A percentile compares a stretch with the other conserved stretches of the same genome.
These are phyloP conservation scores for Drosophila mayri DNA, from an alignment of 1,140 invertebrate species.

Conservation along the genomic window DNA sequence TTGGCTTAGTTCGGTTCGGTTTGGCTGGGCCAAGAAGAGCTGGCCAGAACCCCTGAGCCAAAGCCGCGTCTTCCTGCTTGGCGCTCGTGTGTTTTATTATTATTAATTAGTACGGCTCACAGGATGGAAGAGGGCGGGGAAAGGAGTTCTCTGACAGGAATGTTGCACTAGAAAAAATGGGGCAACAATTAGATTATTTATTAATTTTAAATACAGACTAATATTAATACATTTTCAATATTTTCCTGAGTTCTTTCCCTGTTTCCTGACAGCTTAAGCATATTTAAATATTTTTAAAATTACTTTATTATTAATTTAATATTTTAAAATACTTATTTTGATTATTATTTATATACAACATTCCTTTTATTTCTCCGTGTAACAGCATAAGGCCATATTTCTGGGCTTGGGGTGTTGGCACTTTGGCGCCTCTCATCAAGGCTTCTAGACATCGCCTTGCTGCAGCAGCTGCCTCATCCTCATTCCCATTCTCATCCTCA, in stretches of 20 bases:
- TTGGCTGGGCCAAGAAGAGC: background rate
- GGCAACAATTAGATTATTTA: background rate
- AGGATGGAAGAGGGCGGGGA: constrained; percentile 10
- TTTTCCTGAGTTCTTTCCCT: background rate
- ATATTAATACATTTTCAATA: too few relatives aligned
- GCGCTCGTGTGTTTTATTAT: constrained; percentile 67
- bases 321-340: background rate
- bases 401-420: constrained; percentile 71
- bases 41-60: constrained; percentile 11
- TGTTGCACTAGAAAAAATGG: constrained; percentile 37
- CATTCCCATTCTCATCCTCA: constrained; percentile 13
- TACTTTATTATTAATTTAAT: background rate
- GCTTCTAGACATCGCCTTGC: constrained; percentile 44
- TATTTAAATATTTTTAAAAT: background rate
- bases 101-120: constrained; percentile 74
- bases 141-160: constrained; percentile 69
- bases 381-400: constrained; percentile 9
- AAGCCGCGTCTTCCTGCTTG: constrained; percentile 57
- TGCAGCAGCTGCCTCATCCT: constrained; percentile 22
- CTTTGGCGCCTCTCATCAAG: constrained; percentile 82
- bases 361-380: constrained; percentile 1
- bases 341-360: background rate
- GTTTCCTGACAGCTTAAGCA: background rate
- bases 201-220: too few relatives aligned
- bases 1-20: constrained; percentile 40